These are phyloP conservation scores for Campoplex nolae DNA, from an alignment of 2,888 invertebrate species.

Conservation along the genomic window DNA sequence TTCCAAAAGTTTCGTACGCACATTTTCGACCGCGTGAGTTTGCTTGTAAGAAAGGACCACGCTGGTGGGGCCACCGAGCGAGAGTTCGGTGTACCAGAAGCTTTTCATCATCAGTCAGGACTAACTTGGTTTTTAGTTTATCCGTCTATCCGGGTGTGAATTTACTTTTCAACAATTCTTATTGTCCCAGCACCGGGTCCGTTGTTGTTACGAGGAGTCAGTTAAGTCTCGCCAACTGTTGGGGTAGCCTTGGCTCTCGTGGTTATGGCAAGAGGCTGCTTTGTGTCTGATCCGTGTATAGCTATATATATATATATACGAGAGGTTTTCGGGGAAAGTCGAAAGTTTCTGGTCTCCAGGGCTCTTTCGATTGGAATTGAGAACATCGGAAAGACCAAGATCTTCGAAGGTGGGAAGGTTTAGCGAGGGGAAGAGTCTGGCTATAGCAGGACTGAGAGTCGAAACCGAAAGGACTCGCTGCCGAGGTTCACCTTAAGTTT, in stretches of 20 bases:
- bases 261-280: slow-evolving; percentile 16
- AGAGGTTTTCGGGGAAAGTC: slow-evolving; percentile 2
- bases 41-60: background rate
- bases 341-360: slow-evolving; percentile 9
- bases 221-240: slow-evolving; percentile 12
- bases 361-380: slow-evolving; percentile 33
- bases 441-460: slow-evolving; percentile 17
- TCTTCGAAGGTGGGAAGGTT: slow-evolving; percentile 33
- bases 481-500: slow-evolving; percentile 60
- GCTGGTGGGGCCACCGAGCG: background rate
- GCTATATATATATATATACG: background rate
- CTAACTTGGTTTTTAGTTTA: background rate
- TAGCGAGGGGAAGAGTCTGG: background rate
- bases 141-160: background rate
- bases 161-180: slow-evolving; percentile 34
- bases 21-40: background rate
- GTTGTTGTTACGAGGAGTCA: slow-evolving; percentile 12
- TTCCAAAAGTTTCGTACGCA: background rate
- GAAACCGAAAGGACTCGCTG: slow-evolving; percentile 40
- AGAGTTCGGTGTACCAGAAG: background rate
- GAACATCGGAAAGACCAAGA: slow-evolving; percentile 25
- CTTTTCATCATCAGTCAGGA: background rate
- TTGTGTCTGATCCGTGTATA: background rate
- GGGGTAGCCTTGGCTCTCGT: slow-evolving; percentile 1
- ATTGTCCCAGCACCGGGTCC: background rate